Percentiles rank a stretch among this genome's conserved stretches.
These are phyloP conservation scores for Pithys albifrons DNA, from an alignment of 2,113 vertebrate species.

Conservation along the genomic window DNA sequence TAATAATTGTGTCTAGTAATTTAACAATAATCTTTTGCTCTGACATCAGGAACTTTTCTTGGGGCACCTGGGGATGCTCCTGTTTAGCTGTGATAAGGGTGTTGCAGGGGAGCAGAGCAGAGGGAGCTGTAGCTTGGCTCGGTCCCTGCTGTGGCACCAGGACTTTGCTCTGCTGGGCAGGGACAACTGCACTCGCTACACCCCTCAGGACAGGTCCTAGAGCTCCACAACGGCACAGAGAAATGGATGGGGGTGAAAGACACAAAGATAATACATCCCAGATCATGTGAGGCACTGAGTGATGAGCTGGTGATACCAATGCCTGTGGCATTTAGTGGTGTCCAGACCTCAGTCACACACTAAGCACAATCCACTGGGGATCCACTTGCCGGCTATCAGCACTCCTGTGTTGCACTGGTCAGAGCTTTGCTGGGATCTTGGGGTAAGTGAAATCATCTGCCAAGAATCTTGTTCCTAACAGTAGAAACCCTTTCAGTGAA, in stretches of 20 bases:
- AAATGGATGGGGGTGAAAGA: not conserved
- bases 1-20: not conserved
- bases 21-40: too few relatives aligned
- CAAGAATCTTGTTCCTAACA: not conserved
- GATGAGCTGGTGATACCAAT: not conserved
- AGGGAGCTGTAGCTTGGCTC: not conserved
- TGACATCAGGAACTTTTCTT: not conserved
- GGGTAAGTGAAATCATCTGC: not conserved
- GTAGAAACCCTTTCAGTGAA: not conserved
- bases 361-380: not conserved
- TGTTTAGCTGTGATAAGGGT: not conserved
- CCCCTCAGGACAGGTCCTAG: not conserved
- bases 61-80: fast-evolving
- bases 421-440: not conserved
- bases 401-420: not conserved
- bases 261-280: not conserved
- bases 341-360: not conserved
- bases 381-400: not conserved
- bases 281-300: not conserved
- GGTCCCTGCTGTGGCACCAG: not conserved
- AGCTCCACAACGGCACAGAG: not conserved
- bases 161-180: not conserved
- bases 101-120: not conserved
- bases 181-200: fast-evolving
- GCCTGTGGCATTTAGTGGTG: not conserved